Base-by-base conservation (phyloP, 2,797 vertebrate genomes). In the Leptoclinus maculatus region DNA sequence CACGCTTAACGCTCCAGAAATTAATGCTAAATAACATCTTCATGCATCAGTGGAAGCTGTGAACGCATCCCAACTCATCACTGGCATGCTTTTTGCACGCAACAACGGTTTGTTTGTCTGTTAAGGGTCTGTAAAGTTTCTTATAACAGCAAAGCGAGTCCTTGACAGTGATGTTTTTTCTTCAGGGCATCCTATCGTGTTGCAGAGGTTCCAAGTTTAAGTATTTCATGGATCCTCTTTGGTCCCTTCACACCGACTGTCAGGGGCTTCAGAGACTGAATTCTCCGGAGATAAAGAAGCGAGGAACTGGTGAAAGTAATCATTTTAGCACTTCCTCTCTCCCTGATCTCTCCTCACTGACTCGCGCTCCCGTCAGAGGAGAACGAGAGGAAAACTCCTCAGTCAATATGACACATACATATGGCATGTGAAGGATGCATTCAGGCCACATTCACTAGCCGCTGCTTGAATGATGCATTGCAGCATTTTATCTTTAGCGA, bases 281-380 rank as follows among this genome's bases (percentile, higher is more conserved):
- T 86, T 82, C 88, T 85, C 84, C 7, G 4, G 77, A 88, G 91
- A 90, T 91, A 88, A 91, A 91, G 72, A 80, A 68, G 87, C 67
- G 39, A 89, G 79, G 76, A 89, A 80, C 63, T 60, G 39, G 73
- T 86, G 86, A 90, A 89, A 89, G 89, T 88, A 85, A 91, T 93
- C 89, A 90, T 89, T 92, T 91, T 77, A 91, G 89, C 86, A 85
- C 88, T 87, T 91, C 71, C 86, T 87, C 76, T 71, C 82, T 74
- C 74, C 83, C 87, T 91, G 85, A 92, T 89, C 87, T 85, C 80
- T 80, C 83, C 71, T 87, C 78, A 64, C 79, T 88, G 88, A 86
- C 83, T 86, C 56, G 16, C 25, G 14, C 76, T 79, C 51, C 62
- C 69, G 74, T 88, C 77, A 77, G 74, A 80, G 71, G 73, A 79